These are phyloP conservation scores for Coenonympha glycerion DNA, from an alignment of 2,888 invertebrate species.

Conservation along the genomic window DNA sequence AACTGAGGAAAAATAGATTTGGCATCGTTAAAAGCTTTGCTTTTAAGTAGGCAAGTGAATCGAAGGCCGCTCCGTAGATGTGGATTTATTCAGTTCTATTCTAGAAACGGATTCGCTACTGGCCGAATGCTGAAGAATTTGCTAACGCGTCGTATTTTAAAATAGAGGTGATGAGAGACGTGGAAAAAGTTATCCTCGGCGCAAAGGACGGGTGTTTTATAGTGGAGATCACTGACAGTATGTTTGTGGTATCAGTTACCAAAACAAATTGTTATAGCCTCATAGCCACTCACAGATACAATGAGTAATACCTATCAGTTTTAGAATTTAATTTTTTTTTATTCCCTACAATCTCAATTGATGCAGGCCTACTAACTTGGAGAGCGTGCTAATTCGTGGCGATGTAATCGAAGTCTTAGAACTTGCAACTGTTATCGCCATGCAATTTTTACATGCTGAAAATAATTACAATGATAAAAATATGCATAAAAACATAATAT, in stretches of 20 bases:
- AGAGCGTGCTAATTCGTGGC: no score
- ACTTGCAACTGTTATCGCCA: no score
- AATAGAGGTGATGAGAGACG: conserved; percentile 9
- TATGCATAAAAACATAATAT: conserved; percentile 11
- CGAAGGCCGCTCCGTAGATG: conserved; percentile 32
- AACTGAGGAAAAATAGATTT: conserved; percentile 33
- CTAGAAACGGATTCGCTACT: conserved; percentile 33
- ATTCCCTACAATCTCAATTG: no score
- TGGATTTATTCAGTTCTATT: conserved; percentile 37
- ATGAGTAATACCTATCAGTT: no score
- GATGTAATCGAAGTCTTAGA: no score
- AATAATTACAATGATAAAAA: neutral
- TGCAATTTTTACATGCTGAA: no score
- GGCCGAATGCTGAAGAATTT: conserved; percentile 18
- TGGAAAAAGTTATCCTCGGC: conserved; percentile 6
- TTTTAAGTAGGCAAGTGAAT: conserved; percentile 32
- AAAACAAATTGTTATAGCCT: neutral
- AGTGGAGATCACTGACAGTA: neutral
- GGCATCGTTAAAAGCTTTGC: conserved; percentile 34
- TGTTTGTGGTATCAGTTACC: conserved; percentile 2
- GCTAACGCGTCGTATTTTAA: conserved; percentile 14
- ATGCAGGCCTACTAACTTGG: no score
- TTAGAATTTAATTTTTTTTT: no score
- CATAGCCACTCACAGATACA: neutral
- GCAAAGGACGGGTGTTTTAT: neutral